Conservation (phyloP, 2,888 invertebrate genomes). For the Encarsia formosa region DNA sequence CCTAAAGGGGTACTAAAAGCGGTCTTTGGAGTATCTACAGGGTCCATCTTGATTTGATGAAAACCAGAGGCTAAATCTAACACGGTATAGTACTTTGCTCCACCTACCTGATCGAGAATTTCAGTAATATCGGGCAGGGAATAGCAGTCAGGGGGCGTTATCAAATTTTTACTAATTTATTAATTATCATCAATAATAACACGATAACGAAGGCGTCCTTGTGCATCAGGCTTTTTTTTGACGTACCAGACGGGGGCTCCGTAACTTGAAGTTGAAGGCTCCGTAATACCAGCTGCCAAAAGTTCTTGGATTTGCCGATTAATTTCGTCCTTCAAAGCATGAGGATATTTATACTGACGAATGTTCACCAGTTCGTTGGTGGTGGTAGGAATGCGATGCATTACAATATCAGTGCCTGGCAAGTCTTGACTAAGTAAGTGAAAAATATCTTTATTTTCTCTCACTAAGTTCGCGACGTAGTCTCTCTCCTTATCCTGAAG, state of each 20-base stretch:
- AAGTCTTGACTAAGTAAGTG: not conserved
- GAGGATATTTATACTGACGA: not conserved
- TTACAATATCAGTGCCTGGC: not conserved
- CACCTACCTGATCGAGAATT: not conserved
- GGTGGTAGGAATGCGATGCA: not conserved
- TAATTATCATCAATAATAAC: not conserved
- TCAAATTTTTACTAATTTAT: not conserved
- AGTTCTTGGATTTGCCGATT: not conserved
- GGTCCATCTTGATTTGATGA: not conserved
- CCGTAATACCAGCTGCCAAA: not conserved
- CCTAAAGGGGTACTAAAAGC: no score
- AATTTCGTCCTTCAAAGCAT: not conserved
- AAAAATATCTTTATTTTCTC: not conserved
- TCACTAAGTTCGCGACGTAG: no score
- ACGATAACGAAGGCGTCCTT: not conserved
- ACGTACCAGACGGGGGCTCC: not conserved
- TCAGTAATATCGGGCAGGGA: not conserved
- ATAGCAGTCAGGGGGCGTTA: not conserved
- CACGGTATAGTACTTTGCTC: not conserved
- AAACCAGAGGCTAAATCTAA: not conserved
- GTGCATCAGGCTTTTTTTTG: not conserved
- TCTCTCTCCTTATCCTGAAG: no score
- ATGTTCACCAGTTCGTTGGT: not conserved
- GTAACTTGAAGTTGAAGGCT: not conserved
- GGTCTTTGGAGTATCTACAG: not conserved